A percentile compares a stretch with the other conserved stretches of the same genome.
These are phyloP conservation scores for Suricata suricatta DNA, from an alignment of 2,113 vertebrate genomes.

Conservation along the genomic window DNA sequence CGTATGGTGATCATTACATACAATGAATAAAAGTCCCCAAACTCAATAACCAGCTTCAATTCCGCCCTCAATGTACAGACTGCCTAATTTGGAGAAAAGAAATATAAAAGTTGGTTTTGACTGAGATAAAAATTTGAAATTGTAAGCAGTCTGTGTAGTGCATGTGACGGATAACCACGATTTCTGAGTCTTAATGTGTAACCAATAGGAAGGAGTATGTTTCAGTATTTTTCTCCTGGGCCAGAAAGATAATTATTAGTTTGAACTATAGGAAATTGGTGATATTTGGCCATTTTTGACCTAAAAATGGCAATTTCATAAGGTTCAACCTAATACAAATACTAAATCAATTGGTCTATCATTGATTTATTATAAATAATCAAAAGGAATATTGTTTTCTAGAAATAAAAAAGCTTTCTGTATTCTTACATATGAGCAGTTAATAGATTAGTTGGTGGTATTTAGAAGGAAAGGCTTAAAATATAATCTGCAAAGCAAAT, in stretches of 20 bases:
- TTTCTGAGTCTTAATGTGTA: neutral
- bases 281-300: neutral
- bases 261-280: neutral
- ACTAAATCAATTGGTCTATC: neutral
- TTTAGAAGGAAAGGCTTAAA: constrained; percentile 36
- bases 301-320: neutral
- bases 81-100: constrained; percentile 52
- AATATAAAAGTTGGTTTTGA: neutral
- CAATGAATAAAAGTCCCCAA: neutral
- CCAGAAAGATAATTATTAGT: neutral
- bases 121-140: constrained; percentile 13
- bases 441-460: neutral
- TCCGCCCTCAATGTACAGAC: neutral
- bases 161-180: neutral
- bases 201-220: neutral
- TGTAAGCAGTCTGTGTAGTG: neutral
- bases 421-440: neutral
- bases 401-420: neutral
- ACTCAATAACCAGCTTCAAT: neutral
- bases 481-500: neutral
- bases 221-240: neutral
- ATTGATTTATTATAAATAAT: neutral
- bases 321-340: neutral
- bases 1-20: constrained; percentile 15
- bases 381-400: neutral